A percentile compares a stretch with the other conserved stretches of the same genome.
phyloP scores from a whole-genome alignment of 2,113 vertebrate species.

The Limnothrissa miodon region DNA sequence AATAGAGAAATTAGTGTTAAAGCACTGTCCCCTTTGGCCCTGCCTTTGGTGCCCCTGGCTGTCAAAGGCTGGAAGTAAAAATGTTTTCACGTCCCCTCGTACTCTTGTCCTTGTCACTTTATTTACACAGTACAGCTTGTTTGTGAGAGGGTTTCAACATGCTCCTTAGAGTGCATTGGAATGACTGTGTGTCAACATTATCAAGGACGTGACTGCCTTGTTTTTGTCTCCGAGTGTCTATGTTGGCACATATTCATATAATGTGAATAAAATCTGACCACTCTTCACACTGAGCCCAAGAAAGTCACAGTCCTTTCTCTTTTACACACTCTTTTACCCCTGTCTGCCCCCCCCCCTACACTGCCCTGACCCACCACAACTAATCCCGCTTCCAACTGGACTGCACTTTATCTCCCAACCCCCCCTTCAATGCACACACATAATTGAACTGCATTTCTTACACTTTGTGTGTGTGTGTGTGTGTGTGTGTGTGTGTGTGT shows the following conservation, averaged over 20 bases:
- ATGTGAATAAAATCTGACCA: neutral
- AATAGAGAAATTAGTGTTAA: neutral
- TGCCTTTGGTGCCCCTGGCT: neutral
- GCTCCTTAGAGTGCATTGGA: neutral
- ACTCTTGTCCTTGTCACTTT: neutral
- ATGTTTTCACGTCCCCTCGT: neutral
- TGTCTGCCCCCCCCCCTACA: too few species aligned
- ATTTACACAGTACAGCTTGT: neutral
- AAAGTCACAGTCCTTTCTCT: too few species aligned
- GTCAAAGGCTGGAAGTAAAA: neutral
- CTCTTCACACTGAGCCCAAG: too few species aligned
- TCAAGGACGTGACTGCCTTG: neutral
- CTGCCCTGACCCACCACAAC: too few species aligned
- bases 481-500: neutral
- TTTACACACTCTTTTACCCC: too few species aligned
- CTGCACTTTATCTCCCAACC: too few species aligned
- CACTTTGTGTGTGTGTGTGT: constrained; percentile 26
- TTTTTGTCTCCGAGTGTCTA: neutral
- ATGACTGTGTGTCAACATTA: neutral
- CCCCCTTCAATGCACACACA: too few species aligned
- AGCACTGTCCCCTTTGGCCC: neutral
- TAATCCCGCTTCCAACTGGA: too few species aligned
- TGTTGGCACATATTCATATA: neutral
- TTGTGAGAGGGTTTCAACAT: neutral
- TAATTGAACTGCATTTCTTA: too few species aligned